Conservation (phyloP, 2,888 invertebrate species). For the Pteria penguin region DNA sequence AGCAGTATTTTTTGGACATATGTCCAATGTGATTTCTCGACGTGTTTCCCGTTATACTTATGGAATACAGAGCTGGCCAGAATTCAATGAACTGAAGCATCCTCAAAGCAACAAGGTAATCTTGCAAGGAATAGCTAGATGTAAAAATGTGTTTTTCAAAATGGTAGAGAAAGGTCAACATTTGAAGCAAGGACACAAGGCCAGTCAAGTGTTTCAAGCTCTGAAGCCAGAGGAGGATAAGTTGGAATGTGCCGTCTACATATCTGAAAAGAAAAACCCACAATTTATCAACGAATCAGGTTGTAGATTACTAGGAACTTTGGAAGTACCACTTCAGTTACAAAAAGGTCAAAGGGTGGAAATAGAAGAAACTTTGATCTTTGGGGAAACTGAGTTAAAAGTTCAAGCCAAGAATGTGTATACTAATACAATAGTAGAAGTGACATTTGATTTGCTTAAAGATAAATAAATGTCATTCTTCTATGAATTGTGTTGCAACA, state of each 20-base stretch:
- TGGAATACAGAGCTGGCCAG: slow-evolving; percentile 53
- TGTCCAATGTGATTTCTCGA: slow-evolving; percentile 27
- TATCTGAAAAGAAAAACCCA: slow-evolving; percentile 7
- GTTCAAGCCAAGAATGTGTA: slow-evolving; percentile 16
- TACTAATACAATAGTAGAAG: slow-evolving; percentile 4
- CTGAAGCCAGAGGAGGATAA: slow-evolving; percentile 20
- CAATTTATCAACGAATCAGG: slow-evolving; percentile 14
- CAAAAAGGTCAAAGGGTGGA: slow-evolving; percentile 2
- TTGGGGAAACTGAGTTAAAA: slow-evolving; percentile 25
- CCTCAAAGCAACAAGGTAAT: slow-evolving; percentile 24
- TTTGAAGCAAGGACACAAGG: slow-evolving; percentile 6
- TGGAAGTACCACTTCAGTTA: slow-evolving; percentile 6
- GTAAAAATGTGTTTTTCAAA: slow-evolving; percentile 28
- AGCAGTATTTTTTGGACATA: slow-evolving; percentile 41
- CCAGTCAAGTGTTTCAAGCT: slow-evolving; percentile 24
- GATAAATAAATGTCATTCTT: too few species aligned
- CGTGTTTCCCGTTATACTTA: slow-evolving; percentile 45
- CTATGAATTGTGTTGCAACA: too few species aligned
- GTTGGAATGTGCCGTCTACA: slow-evolving; percentile 26
- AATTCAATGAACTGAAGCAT: slow-evolving; percentile 33
- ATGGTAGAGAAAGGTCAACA: slow-evolving; percentile 18
- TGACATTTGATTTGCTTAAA: slow-evolving; percentile 11
- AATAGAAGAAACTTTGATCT: slow-evolving; percentile 23
- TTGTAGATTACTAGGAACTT: slow-evolving; percentile 13
- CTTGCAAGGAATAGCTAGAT: slow-evolving; percentile 4